A percentile compares a stretch with the other conserved stretches of the same genome.
Conservation (phyloP, 2,113 vertebrate genomes). For the Thymallus thymallus region DNA sequence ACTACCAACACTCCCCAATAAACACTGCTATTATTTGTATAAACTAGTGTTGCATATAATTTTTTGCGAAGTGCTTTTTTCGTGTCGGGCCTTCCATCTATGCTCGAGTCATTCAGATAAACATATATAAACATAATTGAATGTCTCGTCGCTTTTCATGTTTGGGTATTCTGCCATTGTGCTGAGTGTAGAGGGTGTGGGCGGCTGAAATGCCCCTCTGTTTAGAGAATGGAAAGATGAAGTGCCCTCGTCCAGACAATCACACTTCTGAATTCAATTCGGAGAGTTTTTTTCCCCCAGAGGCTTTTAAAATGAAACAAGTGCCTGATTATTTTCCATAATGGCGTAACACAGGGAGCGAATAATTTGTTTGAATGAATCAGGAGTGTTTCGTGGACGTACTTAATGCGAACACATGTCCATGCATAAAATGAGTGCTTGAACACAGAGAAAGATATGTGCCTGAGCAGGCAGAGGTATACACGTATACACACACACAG, state of each 20-base stretch:
- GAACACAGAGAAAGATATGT: neutral
- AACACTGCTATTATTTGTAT: no score
- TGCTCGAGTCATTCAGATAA: conserved; percentile 41
- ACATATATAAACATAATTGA: conserved; percentile 60
- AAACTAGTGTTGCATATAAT: neutral
- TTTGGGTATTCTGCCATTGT: conserved; percentile 62
- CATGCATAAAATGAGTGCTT: neutral
- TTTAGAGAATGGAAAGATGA: conserved; percentile 61
- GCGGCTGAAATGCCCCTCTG: conserved; percentile 60
- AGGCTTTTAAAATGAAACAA: conserved; percentile 54
- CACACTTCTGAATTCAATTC: conserved; percentile 65
- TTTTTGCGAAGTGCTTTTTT: neutral
- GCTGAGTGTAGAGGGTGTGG: conserved; percentile 46
- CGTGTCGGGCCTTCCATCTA: neutral
- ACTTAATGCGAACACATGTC: neutral
- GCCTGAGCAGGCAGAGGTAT: neutral
- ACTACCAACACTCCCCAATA: no score
- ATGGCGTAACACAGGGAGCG: conserved; percentile 35
- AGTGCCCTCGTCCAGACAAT: conserved; percentile 62
- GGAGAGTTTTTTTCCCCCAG: conserved; percentile 12
- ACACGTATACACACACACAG: neutral
- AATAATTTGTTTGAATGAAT: conserved; percentile 58
- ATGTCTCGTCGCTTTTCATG: conserved; percentile 58
- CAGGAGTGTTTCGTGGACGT: conserved; percentile 28
- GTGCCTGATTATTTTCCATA: conserved; percentile 54